phyloP scores from a whole-genome alignment of 2,797 vertebrate genomes.

The Oceanodroma leucorhoa region DNA sequence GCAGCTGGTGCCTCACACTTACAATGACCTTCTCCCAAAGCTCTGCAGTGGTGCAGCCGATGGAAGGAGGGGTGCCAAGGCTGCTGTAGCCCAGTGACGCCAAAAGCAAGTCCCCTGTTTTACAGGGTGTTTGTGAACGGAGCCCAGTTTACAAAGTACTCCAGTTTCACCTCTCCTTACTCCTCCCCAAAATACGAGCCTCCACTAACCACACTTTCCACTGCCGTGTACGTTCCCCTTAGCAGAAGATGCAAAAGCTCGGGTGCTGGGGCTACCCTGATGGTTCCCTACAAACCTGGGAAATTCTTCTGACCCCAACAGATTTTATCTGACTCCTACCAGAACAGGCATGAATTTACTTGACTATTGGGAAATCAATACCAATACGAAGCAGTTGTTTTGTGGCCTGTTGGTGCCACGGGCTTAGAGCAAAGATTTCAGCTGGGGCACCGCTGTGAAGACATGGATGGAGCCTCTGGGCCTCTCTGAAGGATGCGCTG shows the following conservation, averaged over 20 bases:
- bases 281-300: neutral
- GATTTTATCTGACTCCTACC: neutral
- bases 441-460: neutral
- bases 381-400: fast-evolving
- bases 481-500: fast-evolving
- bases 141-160: neutral
- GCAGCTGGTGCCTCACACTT: neutral
- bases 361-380: fast-evolving
- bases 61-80: neutral
- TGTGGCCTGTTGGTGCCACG: too few relatives aligned
- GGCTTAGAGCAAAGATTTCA: neutral
- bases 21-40: neutral
- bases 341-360: neutral
- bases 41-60: fast-evolving
- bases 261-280: fast-evolving
- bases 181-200: neutral
- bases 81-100: neutral
- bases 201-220: neutral
- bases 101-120: neutral
- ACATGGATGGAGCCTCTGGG: neutral
- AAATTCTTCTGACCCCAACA: neutral
- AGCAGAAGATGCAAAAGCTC: fast-evolving
- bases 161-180: neutral
- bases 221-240: fast-evolving
- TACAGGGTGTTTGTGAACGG: neutral